Evolutionary conservation across 1,140 invertebrate genomes (phyloP), one percentile per base, ranked within the genome.

Genomic region (Aporrectodea caliginosa): DNA sequence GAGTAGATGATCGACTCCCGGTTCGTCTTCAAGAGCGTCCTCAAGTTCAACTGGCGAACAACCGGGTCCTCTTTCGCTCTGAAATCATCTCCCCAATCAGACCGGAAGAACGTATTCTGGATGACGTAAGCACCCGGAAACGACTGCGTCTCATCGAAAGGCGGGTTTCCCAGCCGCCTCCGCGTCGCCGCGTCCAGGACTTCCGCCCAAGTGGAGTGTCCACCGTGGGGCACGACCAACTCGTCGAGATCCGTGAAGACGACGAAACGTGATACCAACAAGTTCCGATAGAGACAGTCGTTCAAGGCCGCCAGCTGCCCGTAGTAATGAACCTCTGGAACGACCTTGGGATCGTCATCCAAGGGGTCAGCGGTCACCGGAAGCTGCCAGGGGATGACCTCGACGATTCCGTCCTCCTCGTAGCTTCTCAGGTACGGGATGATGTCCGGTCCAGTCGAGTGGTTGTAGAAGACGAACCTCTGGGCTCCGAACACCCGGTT

Each of bases 161-260:
- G n/a, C n/a, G n/a, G n/a, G n/a, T n/a, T n/a, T n/a, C n/a, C n/a
- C n/a, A n/a, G n/a, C n/a, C n/a, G n/a, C n/a, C n/a, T n/a, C n/a
- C n/a, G n/a, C n/a, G n/a, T n/a, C n/a, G n/a, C n/a, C n/a, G n/a
- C n/a, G n/a, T n/a, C n/a, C n/a, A n/a, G n/a, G n/a, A n/a, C n/a
- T n/a, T n/a, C n/a, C n/a, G n/a, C n/a, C n/a, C n/a, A n/a, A n/a
- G n/a, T n/a, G n/a, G 71, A 16, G 2, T 22, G 1, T 2, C 22
- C 73, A 2, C 22, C 35, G n/a, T n/a, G 31, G 2, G 75, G 95
- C 81, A 97, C 90, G 80, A 97, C 93, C 83, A 94, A 94, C 87
- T 97, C 95, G 84, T 97, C 95, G 75, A 96, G 90, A 88, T 97
- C 95, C n/a, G n/a, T n/a, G n/a, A n/a, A n/a, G n/a, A n/a, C n/a